Evolutionary conservation across 2,797 vertebrate genomes (phyloP), one percentile per base, ranked within the genome.

Genomic region (Pelochelys cantorii): DNA sequence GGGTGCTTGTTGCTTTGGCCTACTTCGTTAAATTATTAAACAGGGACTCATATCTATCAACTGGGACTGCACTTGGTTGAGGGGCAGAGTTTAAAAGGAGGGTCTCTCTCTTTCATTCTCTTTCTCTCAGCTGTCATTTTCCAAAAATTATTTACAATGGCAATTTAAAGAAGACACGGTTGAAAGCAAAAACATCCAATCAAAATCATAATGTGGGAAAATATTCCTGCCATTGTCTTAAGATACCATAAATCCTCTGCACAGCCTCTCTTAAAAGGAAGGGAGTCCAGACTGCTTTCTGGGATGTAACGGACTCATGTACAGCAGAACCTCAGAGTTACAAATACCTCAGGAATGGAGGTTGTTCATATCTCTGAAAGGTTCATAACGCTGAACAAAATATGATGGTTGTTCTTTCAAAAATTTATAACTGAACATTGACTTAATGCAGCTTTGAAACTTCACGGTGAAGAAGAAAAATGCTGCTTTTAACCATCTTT

Each of bases 121-220:
- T 71, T 18, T 20, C 25, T 86, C 48, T 37, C 82, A 59, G 90
- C 81, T 95, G 91, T 86, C 62, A 57, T 92, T 92, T 93, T 15
- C 1, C 84, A 91, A 86, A 9, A 87, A 87, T 91, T 91, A 92
- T 93, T 95, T 92, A 79, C 75, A 89, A 56, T 8, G 53, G 77
- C 20, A 93, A 95, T 93, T 10, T 85, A 89, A 85, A 83, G 92
- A 94, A 91, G 55, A 91, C 60, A 86, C 59, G 0, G n/a, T 79
- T 89, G 95, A 95, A 79, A 53, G 87, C 89, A 90, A 90, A 96
- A 95, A 37, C 18, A 71, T 37, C 68, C 34, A 71, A 25, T 62
- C n/a, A 83, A 77, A 59, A 53, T 34, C 74, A 86, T 27, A 84
- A 23, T 65, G 81, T 93, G 62, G 1, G 10, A 92, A 94, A 93